These are phyloP conservation scores for Mythimna pallens DNA, from an alignment of 2,888 invertebrate genomes.

Conservation along the genomic window DNA sequence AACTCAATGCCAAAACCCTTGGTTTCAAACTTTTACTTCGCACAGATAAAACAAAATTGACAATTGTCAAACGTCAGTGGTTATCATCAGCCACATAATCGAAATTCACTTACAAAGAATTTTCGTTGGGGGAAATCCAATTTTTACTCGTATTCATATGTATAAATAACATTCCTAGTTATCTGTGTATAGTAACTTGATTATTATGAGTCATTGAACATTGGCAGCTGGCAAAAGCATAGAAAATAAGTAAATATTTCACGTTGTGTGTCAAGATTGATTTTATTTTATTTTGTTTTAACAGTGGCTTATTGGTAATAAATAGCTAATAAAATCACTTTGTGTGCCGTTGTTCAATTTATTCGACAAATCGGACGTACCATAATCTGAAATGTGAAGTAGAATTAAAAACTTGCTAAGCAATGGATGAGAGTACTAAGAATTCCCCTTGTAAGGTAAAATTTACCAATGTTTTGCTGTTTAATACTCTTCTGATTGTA, in stretches of 20 bases:
- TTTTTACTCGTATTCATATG: slow-evolving; percentile 48
- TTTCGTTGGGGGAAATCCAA: slow-evolving; percentile 71
- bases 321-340: slow-evolving; percentile 86
- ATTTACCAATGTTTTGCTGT: slow-evolving; percentile 77
- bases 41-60: slow-evolving; percentile 21
- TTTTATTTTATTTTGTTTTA: slow-evolving; percentile 87
- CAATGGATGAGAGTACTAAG: slow-evolving; percentile 88
- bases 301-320: slow-evolving; percentile 88
- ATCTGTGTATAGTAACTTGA: slow-evolving; percentile 47
- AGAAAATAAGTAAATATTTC: slow-evolving; percentile 84
- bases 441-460: slow-evolving; percentile 90
- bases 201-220: slow-evolving; percentile 63
- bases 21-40: slow-evolving; percentile 16
- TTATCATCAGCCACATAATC: slow-evolving; percentile 68
- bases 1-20: slow-evolving; percentile 24
- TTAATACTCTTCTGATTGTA: slow-evolving; percentile 69
- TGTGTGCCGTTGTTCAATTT: slow-evolving; percentile 81
- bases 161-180: slow-evolving; percentile 43
- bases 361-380: slow-evolving; percentile 78
- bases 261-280: slow-evolving; percentile 86
- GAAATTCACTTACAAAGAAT: slow-evolving; percentile 61
- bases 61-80: slow-evolving; percentile 53
- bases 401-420: slow-evolving; percentile 80
- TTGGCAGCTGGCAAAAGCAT: slow-evolving; percentile 72
- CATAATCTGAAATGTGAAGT: slow-evolving; percentile 86